Base-by-base conservation (phyloP, 2,888 invertebrate species). In the Noctua comes region DNA sequence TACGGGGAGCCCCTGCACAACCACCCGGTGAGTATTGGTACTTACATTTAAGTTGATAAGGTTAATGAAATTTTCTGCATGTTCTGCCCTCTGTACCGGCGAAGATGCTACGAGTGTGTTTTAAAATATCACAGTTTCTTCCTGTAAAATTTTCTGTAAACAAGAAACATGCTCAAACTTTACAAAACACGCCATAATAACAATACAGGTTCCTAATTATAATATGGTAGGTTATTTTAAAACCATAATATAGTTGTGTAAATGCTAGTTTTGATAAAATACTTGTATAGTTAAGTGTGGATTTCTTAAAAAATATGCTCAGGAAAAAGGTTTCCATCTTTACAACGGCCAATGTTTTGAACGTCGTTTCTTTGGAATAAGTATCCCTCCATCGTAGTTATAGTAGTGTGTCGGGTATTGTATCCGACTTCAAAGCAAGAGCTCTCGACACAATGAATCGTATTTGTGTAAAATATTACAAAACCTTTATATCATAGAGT, bases 11-110 rank as follows among this genome's bases (percentile, higher is more conserved):
- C 81, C 16, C 68, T 89, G 69, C 84, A 89, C 40, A 86, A 88
- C 71, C 89, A 90, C 73, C 86, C 89, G 76, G 92, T 92, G 64
- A 88, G 91, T 90, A 73, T 57, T 59, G 4, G 48, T 54, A 51
- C n/a, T 54, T 46, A 18, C 27, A n/a, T 66, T 65, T 31, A 24
- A 57, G 8, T 10, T 4, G 24, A 21, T 73, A 24, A 71, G 21
- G 5, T 10, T 27, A 48, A 48, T 48, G 21, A 72, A 48, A 48
- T 21, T 54, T 40, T 73, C 21, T 54, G 18, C 27, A 13, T 40
- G 13, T 18, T 43, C 73, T 46, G 18, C 8, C 13, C 31, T 74
- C 24, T 31, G 1, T 27, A 18, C 7, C 13, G 43, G 11, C 2
- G 1, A 31, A 57, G 18, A 1, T 43, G 40, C 13, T 73, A 40